A percentile compares a stretch with the other conserved stretches of the same genome.
phyloP scores from a whole-genome alignment of 2,888 invertebrate species.

The Punctoribates punctum region DNA sequence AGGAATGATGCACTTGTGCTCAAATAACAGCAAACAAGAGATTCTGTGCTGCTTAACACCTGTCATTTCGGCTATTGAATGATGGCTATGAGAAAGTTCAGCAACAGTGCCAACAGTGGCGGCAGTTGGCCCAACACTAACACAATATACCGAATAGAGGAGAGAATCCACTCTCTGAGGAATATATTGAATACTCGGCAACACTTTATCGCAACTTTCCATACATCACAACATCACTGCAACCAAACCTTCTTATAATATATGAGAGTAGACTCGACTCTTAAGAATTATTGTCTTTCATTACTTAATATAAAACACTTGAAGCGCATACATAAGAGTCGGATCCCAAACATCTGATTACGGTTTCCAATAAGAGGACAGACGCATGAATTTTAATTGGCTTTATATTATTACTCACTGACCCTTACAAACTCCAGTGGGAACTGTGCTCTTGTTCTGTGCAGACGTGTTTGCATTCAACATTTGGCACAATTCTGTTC shows the following conservation, averaged over 20 bases:
- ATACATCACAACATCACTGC: background rate
- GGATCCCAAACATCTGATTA: background rate
- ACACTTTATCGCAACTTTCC: conserved; percentile 22
- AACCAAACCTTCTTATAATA: background rate
- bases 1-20: background rate
- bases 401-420: conserved; percentile 26
- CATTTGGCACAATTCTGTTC: background rate
- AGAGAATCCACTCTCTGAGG: background rate
- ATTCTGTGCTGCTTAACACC: conserved; percentile 4
- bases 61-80: conserved; percentile 18
- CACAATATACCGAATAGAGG: background rate
- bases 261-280: background rate
- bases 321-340: background rate
- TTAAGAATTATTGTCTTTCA: background rate
- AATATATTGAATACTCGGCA: background rate
- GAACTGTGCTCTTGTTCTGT: background rate
- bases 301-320: background rate
- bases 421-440: conserved; percentile 5
- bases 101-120: background rate
- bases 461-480: background rate
- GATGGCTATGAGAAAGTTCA: conserved; percentile 15
- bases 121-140: background rate
- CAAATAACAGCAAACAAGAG: conserved; percentile 28
- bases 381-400: conserved; percentile 22
- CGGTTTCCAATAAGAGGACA: background rate